phyloP scores from a whole-genome alignment of 2,113 vertebrate species.

The Periophthalmodon schlosseri region DNA sequence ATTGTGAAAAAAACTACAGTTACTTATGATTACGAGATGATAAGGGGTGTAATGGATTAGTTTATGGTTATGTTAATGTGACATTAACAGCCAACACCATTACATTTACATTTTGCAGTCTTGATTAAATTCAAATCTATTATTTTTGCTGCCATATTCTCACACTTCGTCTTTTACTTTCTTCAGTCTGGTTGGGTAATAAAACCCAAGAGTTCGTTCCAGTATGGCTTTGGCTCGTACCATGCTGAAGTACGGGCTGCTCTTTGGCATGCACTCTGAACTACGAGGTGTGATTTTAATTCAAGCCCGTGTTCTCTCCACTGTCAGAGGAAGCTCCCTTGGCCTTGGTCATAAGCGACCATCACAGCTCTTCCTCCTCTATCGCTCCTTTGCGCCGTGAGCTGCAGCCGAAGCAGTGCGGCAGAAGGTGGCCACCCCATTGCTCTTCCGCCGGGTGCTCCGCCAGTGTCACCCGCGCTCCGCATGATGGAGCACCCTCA shows the following conservation, averaged over 20 bases:
- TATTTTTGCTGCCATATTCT: too few relatives aligned
- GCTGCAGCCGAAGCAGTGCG: constrained; percentile 54
- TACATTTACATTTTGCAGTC: too few relatives aligned
- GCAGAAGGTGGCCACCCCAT: constrained; percentile 67
- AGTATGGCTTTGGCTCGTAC: not conserved
- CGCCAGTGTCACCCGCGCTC: constrained; percentile 58
- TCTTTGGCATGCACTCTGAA: not conserved
- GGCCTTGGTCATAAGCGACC: constrained; percentile 37
- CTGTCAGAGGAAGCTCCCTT: constrained; percentile 5
- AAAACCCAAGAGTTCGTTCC: not conserved
- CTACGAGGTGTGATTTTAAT: not conserved
- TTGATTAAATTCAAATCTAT: too few relatives aligned
- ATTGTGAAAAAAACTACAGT: too few relatives aligned
- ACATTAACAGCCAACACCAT: too few relatives aligned
- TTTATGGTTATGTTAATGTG: too few relatives aligned
- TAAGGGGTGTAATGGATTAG: too few relatives aligned
- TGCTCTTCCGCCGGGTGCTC: constrained; percentile 66
- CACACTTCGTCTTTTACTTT: not conserved
- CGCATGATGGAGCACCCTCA: constrained; percentile 79
- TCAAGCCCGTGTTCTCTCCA: not conserved
- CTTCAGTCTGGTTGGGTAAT: not conserved
- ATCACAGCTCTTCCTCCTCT: constrained; percentile 40
- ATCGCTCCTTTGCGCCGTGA: constrained; percentile 40
- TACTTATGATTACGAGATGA: too few relatives aligned
- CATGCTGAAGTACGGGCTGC: not conserved